Percentiles rank a stretch among this genome's conserved stretches.
These are phyloP conservation scores for Ophiothrix spiculata DNA, from an alignment of 35 echinoderm and acorn worm species.

Conservation along the genomic window DNA sequence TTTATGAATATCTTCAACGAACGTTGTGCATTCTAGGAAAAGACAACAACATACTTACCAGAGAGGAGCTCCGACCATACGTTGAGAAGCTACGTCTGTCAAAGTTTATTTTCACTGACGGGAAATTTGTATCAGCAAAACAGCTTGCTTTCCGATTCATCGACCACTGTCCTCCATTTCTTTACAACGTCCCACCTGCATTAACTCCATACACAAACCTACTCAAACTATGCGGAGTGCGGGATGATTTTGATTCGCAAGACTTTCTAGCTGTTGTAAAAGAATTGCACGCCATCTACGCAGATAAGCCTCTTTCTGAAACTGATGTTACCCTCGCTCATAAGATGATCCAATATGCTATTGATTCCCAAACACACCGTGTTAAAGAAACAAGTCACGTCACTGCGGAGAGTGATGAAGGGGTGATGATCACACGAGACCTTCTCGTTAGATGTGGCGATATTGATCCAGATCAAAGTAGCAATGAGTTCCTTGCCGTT, in stretches of 20 bases:
- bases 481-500: not conserved
- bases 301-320: not conserved
- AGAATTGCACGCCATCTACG: not conserved
- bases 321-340: not conserved
- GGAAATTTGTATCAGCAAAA: not conserved
- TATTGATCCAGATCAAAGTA: not conserved
- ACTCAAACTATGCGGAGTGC: not conserved
- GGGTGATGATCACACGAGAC: not conserved
- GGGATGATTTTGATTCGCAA: not conserved
- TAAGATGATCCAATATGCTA: not conserved
- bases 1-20: too few relatives aligned
- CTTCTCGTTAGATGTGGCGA: not conserved
- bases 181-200: constrained; percentile 7
- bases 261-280: not conserved
- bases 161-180: not conserved
- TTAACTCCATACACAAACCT: not conserved
- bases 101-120: constrained; percentile 7
- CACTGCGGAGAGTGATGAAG: not conserved
- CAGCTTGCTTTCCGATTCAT: constrained; percentile 5
- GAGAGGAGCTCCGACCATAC: too few relatives aligned
- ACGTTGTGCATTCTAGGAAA: too few relatives aligned
- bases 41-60: too few relatives aligned
- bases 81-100: too few relatives aligned
- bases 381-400: not conserved
- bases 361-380: not conserved